Evolutionary conservation across 2,888 invertebrate species (phyloP).

Genomic region (Abrostola triplasia): DNA sequence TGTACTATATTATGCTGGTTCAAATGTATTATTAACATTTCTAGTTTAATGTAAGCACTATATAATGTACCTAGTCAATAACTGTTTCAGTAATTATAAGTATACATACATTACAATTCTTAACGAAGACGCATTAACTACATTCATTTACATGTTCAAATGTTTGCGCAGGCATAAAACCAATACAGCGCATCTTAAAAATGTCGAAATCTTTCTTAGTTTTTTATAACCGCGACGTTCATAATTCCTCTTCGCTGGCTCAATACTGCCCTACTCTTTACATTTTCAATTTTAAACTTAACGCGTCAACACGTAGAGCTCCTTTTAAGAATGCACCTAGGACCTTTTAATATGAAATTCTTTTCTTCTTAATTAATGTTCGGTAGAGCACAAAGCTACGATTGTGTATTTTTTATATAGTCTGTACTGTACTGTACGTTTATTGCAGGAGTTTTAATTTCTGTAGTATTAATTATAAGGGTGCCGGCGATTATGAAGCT

Average conservation of each 20-base stretch:
- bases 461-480: conserved; percentile 83
- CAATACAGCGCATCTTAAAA: not conserved
- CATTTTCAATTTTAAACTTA: conserved; percentile 54
- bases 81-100: no score
- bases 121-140: no score
- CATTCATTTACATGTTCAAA: no score
- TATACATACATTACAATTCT: no score
- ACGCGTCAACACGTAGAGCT: conserved; percentile 51
- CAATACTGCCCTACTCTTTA: conserved; percentile 51
- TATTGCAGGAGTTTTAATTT: conserved; percentile 80
- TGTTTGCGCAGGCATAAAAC: no score
- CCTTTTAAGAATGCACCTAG: conserved; percentile 53
- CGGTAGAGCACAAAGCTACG: conserved; percentile 80
- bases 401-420: conserved; percentile 80
- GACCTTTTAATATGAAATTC: conserved; percentile 68
- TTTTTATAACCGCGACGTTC: conserved; percentile 70
- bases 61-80: no score
- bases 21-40: not conserved
- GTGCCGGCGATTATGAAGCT: conserved; percentile 78
- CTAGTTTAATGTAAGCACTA: not conserved
- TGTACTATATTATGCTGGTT: not conserved
- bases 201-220: conserved; percentile 16
- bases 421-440: conserved; percentile 64
- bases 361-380: conserved; percentile 84
- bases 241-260: conserved; percentile 63